These are phyloP conservation scores for Typhlichthys eigenmanni DNA, from an alignment of 2,797 vertebrate species.

Conservation along the genomic window DNA sequence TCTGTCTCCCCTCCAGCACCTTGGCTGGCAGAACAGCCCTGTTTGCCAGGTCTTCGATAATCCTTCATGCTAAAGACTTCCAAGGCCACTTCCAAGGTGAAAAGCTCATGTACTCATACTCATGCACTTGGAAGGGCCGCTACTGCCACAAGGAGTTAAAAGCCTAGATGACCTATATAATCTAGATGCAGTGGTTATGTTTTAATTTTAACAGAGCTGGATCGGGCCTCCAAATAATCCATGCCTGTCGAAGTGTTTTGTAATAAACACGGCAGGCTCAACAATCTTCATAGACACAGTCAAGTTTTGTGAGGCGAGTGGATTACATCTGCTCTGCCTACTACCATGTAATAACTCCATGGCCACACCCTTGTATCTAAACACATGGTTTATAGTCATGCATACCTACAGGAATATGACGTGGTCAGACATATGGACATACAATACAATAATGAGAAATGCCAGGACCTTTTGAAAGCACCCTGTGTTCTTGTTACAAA, in stretches of 20 bases:
- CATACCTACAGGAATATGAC: slow-evolving; percentile 2
- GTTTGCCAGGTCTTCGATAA: slow-evolving; percentile 36
- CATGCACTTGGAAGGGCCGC: no score
- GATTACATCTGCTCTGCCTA: background rate
- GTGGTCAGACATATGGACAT: background rate
- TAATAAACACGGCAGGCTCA: no score
- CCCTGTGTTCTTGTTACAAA: slow-evolving; percentile 30
- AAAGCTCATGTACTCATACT: no score
- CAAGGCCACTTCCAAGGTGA: background rate
- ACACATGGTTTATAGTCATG: slow-evolving; percentile 1
- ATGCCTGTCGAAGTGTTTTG: no score
- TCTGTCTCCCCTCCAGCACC: slow-evolving; percentile 31
- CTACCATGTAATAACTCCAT: background rate
- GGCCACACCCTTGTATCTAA: slow-evolving; percentile 1
- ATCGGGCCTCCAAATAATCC: no score
- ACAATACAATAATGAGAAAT: no score
- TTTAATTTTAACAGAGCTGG: no score
- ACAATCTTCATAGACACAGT: no score
- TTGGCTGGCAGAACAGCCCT: slow-evolving; percentile 26
- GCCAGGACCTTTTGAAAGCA: slow-evolving; percentile 9
- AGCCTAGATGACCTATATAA: no score
- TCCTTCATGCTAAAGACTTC: slow-evolving; percentile 30
- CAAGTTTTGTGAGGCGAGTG: no score
- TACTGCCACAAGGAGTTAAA: no score
- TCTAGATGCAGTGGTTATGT: no score